Conservation (phyloP, 1,140 invertebrate genomes). For the Microplitis demolitor region DNA sequence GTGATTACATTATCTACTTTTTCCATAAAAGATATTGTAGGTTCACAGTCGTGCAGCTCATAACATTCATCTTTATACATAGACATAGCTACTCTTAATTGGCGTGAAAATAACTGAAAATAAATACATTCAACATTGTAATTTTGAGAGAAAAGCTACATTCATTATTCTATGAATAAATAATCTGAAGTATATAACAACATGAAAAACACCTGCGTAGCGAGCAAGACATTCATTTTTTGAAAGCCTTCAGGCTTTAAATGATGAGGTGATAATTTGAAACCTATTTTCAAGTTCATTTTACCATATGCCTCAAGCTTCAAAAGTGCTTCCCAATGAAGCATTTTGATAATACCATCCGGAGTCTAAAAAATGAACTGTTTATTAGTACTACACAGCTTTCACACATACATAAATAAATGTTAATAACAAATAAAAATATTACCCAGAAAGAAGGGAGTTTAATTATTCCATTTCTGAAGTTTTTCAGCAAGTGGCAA, state of each 20-base stretch:
- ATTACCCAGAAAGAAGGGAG: too few species aligned
- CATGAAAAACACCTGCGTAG: slow-evolving; percentile 13
- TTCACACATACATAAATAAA: not conserved
- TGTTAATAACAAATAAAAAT: not conserved
- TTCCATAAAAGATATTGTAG: too few species aligned
- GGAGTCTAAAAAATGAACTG: slow-evolving; percentile 14
- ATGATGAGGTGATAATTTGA: too few species aligned
- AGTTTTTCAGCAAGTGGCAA: too few species aligned
- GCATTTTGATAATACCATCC: slow-evolving; percentile 11
- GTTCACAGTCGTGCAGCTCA: too few species aligned
- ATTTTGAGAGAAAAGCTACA: not conserved
- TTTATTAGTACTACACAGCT: too few species aligned
- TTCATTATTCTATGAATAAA: not conserved
- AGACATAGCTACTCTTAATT: too few species aligned
- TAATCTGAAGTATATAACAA: not conserved
- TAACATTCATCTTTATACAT: too few species aligned
- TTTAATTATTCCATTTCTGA: too few species aligned
- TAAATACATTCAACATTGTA: not conserved
- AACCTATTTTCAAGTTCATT: not conserved
- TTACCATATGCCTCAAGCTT: not conserved
- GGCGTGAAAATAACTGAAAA: not conserved
- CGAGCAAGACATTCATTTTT: too few species aligned
- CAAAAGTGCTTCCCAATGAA: slow-evolving; percentile 19
- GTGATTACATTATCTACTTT: too few species aligned
- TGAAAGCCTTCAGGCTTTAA: not conserved